Evolutionary conservation across 1,140 invertebrate genomes (phyloP).

Genomic region (Zophobas atratus): DNA sequence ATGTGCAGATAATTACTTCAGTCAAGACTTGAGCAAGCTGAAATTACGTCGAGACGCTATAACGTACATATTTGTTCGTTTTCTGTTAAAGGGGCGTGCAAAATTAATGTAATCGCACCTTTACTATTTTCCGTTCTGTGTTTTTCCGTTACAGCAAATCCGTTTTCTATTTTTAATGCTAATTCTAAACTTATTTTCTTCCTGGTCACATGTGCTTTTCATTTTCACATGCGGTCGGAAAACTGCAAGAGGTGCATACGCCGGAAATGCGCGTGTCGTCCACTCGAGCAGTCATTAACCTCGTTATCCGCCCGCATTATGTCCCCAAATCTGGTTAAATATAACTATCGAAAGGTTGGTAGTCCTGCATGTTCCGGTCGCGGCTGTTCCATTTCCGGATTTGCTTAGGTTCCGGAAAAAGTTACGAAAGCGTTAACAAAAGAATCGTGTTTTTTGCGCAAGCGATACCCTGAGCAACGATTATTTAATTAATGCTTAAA

Average conservation of each 20-base stretch:
- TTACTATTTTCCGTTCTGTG: too few relatives aligned
- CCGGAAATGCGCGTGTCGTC: slow-evolving; percentile 17
- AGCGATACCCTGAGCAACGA: neutral
- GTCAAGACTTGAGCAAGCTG: too few relatives aligned
- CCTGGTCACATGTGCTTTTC: too few relatives aligned
- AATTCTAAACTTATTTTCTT: too few relatives aligned
- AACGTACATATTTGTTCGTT: too few relatives aligned
- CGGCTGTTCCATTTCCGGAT: slow-evolving; percentile 3
- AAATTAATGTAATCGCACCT: too few relatives aligned
- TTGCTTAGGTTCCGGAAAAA: neutral
- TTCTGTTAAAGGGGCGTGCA: too few relatives aligned
- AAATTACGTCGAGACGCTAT: too few relatives aligned
- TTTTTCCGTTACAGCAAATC: too few relatives aligned
- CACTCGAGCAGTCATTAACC: slow-evolving; percentile 48
- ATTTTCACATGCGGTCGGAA: too few relatives aligned
- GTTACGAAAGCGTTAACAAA: slow-evolving; percentile 5
- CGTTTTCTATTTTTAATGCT: too few relatives aligned
- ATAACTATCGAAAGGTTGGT: slow-evolving; percentile 23
- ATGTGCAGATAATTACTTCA: too few relatives aligned
- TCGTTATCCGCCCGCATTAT: slow-evolving; percentile 51
- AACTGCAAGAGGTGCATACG: neutral
- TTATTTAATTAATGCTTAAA: slow-evolving; percentile 25
- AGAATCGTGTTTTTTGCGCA: slow-evolving; percentile 20
- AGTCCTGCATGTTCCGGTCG: slow-evolving; percentile 23
- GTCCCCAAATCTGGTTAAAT: slow-evolving; percentile 42